These are phyloP conservation scores for Antheraea pernyi DNA, from an alignment of 1,140 invertebrate genomes.

Conservation along the genomic window DNA sequence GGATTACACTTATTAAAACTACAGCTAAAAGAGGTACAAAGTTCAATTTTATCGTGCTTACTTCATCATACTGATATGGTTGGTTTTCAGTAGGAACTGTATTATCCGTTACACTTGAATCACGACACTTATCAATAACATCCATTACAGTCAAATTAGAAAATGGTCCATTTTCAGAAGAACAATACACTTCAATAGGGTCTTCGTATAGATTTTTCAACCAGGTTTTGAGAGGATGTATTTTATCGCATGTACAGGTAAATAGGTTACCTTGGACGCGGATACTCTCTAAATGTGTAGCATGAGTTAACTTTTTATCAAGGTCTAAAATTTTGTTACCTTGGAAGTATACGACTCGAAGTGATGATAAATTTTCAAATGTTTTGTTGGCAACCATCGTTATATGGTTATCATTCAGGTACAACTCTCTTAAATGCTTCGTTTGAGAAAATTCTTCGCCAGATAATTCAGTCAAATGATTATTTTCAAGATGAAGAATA, in stretches of 20 bases:
- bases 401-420: slow-evolving; percentile 90
- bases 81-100: slow-evolving; percentile 83
- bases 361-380: slow-evolving; percentile 84
- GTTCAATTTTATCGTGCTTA: slow-evolving; percentile 81
- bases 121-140: slow-evolving; percentile 83
- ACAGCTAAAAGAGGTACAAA: slow-evolving; percentile 86
- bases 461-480: slow-evolving; percentile 85
- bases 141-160: slow-evolving; percentile 83
- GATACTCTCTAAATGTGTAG: slow-evolving; percentile 84
- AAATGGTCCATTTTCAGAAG: slow-evolving; percentile 81
- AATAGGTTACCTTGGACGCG: slow-evolving; percentile 84
- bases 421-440: slow-evolving; percentile 88
- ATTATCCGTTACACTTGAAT: slow-evolving; percentile 86
- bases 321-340: slow-evolving; percentile 88
- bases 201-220: slow-evolving; percentile 85
- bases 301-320: slow-evolving; percentile 83
- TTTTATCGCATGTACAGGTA: slow-evolving; percentile 84
- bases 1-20: slow-evolving; percentile 85
- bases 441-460: slow-evolving; percentile 89
- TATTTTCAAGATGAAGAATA: slow-evolving; percentile 90
- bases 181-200: slow-evolving; percentile 82
- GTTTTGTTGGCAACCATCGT: slow-evolving; percentile 86
- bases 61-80: slow-evolving; percentile 75
- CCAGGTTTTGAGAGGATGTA: slow-evolving; percentile 83
- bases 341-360: slow-evolving; percentile 88